Evolutionary conservation across 2,113 vertebrate genomes (phyloP).

Genomic region (Notothenia rossii): DNA sequence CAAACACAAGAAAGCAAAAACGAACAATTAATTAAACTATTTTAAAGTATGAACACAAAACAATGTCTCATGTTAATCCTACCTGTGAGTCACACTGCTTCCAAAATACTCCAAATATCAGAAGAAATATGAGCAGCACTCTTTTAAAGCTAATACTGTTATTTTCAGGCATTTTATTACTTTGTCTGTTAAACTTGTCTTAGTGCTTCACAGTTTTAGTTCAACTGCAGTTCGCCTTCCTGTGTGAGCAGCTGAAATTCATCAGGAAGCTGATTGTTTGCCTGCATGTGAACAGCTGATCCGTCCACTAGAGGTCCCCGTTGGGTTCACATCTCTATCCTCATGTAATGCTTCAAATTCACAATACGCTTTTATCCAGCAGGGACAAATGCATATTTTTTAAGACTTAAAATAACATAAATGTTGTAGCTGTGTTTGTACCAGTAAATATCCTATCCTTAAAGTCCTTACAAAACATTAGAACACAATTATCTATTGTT

Average conservation of each 20-base stretch:
- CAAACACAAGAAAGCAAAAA: slow-evolving; percentile 3
- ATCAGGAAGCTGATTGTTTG: slow-evolving; percentile 62
- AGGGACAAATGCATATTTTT: neutral
- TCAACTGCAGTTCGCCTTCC: slow-evolving; percentile 8
- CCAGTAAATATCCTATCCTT: neutral
- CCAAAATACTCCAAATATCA: slow-evolving; percentile 28
- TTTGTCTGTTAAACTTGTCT: slow-evolving; percentile 13
- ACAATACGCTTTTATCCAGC: no score
- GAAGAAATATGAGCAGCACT: slow-evolving; percentile 33
- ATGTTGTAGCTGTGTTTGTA: neutral
- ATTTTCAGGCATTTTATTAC: slow-evolving; percentile 46
- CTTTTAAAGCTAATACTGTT: neutral
- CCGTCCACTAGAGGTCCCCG: slow-evolving; percentile 46
- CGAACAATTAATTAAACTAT: accelerated
- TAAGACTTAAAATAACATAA: neutral
- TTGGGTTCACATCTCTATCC: neutral
- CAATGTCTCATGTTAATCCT: neutral
- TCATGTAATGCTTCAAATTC: no score
- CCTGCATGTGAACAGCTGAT: neutral
- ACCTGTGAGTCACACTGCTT: slow-evolving; percentile 54
- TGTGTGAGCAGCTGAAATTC: slow-evolving; percentile 59
- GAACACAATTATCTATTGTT: neutral
- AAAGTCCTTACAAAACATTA: no score
- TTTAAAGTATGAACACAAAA: neutral
- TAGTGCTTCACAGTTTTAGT: neutral